Conservation (phyloP, 2,888 invertebrate genomes). For the Tipula vernalis region DNA sequence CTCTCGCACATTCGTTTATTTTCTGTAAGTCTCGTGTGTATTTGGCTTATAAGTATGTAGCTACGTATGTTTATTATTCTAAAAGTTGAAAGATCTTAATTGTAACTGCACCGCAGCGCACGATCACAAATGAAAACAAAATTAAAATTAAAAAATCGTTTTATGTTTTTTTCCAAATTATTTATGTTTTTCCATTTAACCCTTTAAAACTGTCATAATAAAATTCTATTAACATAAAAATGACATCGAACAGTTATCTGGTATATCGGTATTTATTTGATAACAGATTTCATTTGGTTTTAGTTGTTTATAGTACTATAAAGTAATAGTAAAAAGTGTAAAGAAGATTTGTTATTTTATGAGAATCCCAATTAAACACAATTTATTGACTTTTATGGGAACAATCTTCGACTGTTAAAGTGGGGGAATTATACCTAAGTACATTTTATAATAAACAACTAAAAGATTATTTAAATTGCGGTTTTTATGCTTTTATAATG, state of each 20-base stretch:
- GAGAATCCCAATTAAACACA: background rate
- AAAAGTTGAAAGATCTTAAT: background rate
- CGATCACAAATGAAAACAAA: background rate
- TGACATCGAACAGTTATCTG: background rate
- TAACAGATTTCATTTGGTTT: background rate
- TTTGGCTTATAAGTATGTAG: background rate
- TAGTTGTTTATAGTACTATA: background rate
- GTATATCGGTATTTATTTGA: background rate
- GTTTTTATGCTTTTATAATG: background rate
- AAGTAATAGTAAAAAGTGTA: background rate
- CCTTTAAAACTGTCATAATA: background rate
- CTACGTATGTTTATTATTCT: background rate
- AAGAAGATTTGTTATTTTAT: background rate
- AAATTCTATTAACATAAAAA: background rate
- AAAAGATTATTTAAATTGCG: background rate
- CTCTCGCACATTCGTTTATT: background rate
- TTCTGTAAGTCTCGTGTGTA: background rate
- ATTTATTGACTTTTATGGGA: background rate
- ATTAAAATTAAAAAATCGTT: background rate
- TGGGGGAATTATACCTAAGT: background rate
- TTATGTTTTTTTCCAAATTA: background rate
- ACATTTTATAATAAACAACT: background rate
- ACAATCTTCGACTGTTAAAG: background rate
- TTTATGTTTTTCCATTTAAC: background rate
- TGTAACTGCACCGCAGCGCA: background rate